Conservation (phyloP, 1,140 invertebrate species). For the Pentalonia nigronervosa region DNA sequence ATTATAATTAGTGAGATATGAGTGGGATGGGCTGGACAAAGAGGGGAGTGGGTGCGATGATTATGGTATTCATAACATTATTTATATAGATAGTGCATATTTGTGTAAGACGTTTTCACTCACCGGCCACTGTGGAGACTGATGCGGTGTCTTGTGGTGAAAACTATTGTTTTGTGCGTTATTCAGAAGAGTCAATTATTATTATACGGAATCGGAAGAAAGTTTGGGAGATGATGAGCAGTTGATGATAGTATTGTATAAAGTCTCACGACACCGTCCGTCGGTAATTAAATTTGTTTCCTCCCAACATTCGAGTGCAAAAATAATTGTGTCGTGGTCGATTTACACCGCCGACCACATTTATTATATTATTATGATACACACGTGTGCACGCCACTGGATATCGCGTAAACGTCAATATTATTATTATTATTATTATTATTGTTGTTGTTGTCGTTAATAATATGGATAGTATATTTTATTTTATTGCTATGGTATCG, state of each 20-base stretch:
- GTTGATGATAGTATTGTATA: background rate
- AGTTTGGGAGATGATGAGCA: background rate
- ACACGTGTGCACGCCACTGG: background rate
- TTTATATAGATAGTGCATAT: background rate
- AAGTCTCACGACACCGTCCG: background rate
- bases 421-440: background rate
- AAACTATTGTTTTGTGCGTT: background rate
- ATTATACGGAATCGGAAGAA: background rate
- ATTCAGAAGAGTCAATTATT: background rate
- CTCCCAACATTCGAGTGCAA: background rate
- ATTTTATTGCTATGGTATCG: background rate
- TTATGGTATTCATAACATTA: constrained; percentile 10
- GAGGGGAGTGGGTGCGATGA: background rate
- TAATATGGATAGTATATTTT: background rate
- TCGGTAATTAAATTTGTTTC: background rate
- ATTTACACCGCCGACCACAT: background rate
- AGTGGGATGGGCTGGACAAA: background rate
- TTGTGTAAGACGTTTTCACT: constrained; percentile 40
- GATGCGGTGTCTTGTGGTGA: constrained; percentile 49
- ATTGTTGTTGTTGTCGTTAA: background rate
- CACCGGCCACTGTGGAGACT: constrained; percentile 58
- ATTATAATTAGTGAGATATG: background rate
- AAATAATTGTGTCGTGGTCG: background rate
- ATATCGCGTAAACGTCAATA: background rate
- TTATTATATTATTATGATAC: background rate